These are phyloP conservation scores for Apodemus sylvaticus DNA, from an alignment of 2,113 vertebrate genomes.

Conservation along the genomic window DNA sequence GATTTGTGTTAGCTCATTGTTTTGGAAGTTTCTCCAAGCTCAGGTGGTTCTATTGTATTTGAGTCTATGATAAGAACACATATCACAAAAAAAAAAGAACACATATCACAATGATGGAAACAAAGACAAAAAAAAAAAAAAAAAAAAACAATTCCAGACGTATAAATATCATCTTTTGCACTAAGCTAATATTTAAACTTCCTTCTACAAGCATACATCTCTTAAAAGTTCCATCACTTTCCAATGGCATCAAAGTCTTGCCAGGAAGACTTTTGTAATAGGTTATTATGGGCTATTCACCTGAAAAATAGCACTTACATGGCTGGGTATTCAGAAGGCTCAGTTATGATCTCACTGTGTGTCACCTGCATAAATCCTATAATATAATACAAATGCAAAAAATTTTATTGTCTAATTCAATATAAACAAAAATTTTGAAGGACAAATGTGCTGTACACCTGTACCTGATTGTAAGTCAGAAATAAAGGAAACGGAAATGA, in stretches of 20 bases:
- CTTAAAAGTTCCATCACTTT: not conserved
- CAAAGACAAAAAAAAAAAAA: too few relatives aligned
- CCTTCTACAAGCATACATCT: not conserved
- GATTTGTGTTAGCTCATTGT: not conserved
- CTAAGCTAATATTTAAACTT: not conserved
- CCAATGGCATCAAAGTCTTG: fast-evolving
- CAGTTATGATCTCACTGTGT: not conserved
- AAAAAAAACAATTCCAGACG: too few relatives aligned
- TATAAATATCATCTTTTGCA: not conserved
- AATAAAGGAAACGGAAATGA: not conserved
- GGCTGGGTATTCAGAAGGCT: not conserved
- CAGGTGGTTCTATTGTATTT: not conserved
- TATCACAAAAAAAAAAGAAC: too few relatives aligned
- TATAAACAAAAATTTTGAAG: not conserved
- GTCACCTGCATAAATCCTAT: not conserved
- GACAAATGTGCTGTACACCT: not conserved
- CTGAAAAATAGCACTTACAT: not conserved
- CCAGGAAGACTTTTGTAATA: not conserved
- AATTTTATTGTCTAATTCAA: not conserved
- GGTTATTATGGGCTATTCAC: not conserved
- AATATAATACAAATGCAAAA: not conserved
- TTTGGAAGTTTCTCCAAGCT: not conserved
- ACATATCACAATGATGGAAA: too few relatives aligned
- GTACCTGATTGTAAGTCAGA: not conserved
- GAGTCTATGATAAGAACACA: not conserved